A percentile compares a stretch with the other conserved stretches of the same genome.
These are phyloP conservation scores for Hirundichthys speculiger DNA, from an alignment of 2,113 vertebrate genomes.

Conservation along the genomic window DNA sequence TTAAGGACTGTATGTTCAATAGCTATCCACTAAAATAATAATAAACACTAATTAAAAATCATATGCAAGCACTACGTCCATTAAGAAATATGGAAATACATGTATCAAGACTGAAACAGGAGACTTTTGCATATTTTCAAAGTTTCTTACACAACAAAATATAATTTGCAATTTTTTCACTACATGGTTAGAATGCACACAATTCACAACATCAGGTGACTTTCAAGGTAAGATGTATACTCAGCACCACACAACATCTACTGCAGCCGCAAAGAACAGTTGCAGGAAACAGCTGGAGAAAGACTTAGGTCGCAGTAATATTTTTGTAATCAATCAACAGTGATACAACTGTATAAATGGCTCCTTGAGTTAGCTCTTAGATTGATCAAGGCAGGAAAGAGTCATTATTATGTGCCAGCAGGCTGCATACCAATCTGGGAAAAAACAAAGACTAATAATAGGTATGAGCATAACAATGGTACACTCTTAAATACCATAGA, in stretches of 20 bases:
- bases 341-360: constrained; percentile 49
- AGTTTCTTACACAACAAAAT: no score
- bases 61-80: no score
- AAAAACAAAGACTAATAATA: constrained; percentile 35
- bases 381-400: constrained; percentile 27
- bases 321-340: constrained; percentile 37
- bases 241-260: background rate
- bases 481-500: constrained; percentile 44
- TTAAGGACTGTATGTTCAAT: no score
- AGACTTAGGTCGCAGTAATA: constrained; percentile 39
- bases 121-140: no score
- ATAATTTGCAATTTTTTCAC: no score
- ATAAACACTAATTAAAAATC: no score
- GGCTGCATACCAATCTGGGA: constrained; percentile 37
- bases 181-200: no score
- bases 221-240: background rate
- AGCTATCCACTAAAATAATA: no score
- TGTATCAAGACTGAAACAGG: no score
- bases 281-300: constrained; percentile 39
- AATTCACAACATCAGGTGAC: background rate
- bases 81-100: no score
- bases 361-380: constrained; percentile 33
- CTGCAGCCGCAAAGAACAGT: constrained; percentile 7
- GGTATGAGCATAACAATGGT: constrained; percentile 28
- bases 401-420: constrained; percentile 17